phyloP scores from a whole-genome alignment of 2,888 invertebrate genomes.

The Xanthorhoe designata region DNA sequence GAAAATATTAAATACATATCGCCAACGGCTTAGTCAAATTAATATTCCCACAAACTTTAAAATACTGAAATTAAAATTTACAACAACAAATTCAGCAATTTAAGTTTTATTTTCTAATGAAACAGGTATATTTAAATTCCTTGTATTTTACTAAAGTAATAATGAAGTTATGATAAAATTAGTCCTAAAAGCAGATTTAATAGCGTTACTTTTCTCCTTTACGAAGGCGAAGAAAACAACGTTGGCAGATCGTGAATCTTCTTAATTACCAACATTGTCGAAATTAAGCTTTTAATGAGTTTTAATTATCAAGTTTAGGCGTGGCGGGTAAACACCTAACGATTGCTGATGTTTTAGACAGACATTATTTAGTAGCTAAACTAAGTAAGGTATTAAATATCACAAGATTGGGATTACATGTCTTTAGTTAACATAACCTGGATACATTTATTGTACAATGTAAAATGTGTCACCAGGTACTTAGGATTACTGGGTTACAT shows the following conservation, averaged over 20 bases:
- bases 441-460: no score
- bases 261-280: slow-evolving; percentile 82
- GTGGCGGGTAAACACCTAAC: slow-evolving; percentile 69
- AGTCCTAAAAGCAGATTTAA: slow-evolving; percentile 52
- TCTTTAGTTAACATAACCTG: no score
- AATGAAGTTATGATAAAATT: slow-evolving; percentile 20
- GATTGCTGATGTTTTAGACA: slow-evolving; percentile 47
- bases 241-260: slow-evolving; percentile 80
- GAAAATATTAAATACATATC: no score
- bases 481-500: no score
- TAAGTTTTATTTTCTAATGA: no score
- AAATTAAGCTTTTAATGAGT: slow-evolving; percentile 82
- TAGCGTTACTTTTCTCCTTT: slow-evolving; percentile 63
- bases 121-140: background rate
- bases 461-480: no score
- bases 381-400: background rate
- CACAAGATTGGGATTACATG: no score
- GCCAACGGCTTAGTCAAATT: no score
- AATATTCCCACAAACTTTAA: no score
- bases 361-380: slow-evolving; percentile 30
- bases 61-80: no score
- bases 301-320: slow-evolving; percentile 81
- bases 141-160: background rate
- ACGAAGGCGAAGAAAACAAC: slow-evolving; percentile 69
- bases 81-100: no score